A percentile compares a stretch with the other conserved stretches of the same genome.
Evolutionary conservation across 2,888 invertebrate species (phyloP).

Genomic region (Eremobia ochroleuca): DNA sequence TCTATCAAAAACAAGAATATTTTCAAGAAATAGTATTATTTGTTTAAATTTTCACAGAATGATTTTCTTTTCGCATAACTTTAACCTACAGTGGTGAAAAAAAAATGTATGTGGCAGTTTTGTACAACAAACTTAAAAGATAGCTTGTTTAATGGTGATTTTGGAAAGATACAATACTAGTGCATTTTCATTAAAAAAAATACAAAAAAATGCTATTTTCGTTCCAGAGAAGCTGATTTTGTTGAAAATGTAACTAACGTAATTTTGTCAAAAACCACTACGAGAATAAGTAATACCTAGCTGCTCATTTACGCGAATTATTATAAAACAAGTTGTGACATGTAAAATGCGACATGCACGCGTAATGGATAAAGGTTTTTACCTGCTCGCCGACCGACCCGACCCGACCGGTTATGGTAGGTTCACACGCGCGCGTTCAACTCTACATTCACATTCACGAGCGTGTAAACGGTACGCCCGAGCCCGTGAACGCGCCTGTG

Average conservation of each 20-base stretch:
- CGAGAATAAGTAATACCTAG: slow-evolving; percentile 23
- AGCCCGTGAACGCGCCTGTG: slow-evolving; percentile 61
- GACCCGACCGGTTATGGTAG: slow-evolving; percentile 23
- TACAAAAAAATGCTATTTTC: slow-evolving; percentile 5
- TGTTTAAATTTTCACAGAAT: too few species aligned
- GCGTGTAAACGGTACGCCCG: slow-evolving; percentile 63
- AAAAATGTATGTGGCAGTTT: too few species aligned
- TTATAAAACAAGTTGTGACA: slow-evolving; percentile 21
- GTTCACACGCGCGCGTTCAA: slow-evolving; percentile 61
- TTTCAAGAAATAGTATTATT: too few species aligned
- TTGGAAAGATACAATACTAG: slow-evolving; percentile 13
- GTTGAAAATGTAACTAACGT: background rate
- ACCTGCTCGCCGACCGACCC: slow-evolving; percentile 19
- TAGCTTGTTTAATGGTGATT: slow-evolving; percentile 15
- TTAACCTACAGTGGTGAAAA: too few species aligned
- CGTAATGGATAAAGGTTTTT: slow-evolving; percentile 16
- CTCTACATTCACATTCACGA: slow-evolving; percentile 60
- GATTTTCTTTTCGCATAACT: too few species aligned
- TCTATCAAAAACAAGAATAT: too few species aligned
- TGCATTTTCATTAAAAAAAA: slow-evolving; percentile 14
- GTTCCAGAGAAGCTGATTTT: slow-evolving; percentile 1
- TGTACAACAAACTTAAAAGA: too few species aligned
- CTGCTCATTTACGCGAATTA: slow-evolving; percentile 19
- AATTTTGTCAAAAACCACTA: too few species aligned
- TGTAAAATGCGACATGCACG: slow-evolving; percentile 16